Conservation (phyloP, 2,113 vertebrate species). For the Cyprinodon variegatus region DNA sequence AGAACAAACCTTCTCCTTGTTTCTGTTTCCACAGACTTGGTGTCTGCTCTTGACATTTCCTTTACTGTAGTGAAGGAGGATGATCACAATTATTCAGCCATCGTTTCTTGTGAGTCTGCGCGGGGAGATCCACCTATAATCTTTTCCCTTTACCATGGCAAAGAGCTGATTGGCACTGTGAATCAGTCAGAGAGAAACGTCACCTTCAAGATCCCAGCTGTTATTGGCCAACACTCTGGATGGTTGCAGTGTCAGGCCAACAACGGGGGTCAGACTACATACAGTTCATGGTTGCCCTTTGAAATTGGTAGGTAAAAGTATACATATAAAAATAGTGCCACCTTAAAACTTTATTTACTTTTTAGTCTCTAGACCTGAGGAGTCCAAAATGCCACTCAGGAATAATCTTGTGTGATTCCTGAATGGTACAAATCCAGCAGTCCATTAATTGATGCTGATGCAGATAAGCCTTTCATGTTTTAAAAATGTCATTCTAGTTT, state of each 20-base stretch:
- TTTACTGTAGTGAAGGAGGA: constrained; percentile 53
- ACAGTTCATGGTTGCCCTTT: constrained; percentile 44
- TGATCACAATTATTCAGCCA: constrained; percentile 16
- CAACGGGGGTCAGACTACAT: constrained; percentile 20
- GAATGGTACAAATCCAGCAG: too few species aligned
- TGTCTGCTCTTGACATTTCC: constrained; percentile 66
- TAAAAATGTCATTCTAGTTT: too few species aligned
- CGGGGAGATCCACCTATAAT: constrained; percentile 57
- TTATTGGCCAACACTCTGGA: constrained; percentile 33
- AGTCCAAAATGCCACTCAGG: too few species aligned
- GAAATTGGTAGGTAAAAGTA: constrained; percentile 64
- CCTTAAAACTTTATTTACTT: not conserved
- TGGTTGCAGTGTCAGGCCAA: constrained; percentile 59
- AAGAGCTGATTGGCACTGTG: not conserved
- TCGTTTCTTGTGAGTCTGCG: constrained; percentile 56
- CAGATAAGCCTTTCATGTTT: too few species aligned
- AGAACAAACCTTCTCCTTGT: not conserved
- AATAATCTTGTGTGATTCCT: too few species aligned
- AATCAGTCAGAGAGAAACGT: not conserved
- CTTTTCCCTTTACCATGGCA: constrained; percentile 61
- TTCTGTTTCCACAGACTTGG: constrained; percentile 46
- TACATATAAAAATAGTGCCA: not conserved
- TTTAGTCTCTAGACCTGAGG: not conserved
- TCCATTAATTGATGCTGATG: too few species aligned
- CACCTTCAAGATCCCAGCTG: constrained; percentile 55